A percentile compares a stretch with the other conserved stretches of the same genome.
Conservation (phyloP, 2,797 vertebrate genomes). For the Alosa sapidissima region DNA sequence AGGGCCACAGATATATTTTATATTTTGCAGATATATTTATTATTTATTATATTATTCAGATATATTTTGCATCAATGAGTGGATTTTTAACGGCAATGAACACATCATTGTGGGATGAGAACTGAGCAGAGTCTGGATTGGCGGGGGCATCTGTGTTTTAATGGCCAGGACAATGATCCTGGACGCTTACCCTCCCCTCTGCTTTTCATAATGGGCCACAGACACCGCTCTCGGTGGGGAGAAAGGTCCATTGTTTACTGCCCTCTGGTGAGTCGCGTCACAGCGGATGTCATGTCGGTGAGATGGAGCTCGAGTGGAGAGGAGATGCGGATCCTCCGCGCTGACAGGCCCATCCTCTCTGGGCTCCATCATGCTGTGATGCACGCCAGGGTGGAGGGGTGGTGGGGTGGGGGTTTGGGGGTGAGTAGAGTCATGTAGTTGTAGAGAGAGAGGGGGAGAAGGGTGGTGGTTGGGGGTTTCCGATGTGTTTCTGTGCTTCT, state of each 20-base stretch:
- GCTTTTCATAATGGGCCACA: background rate
- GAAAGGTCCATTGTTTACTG: slow-evolving; percentile 43
- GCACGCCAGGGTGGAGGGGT: background rate
- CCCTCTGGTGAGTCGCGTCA: slow-evolving; percentile 35
- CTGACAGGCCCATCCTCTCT: slow-evolving; percentile 22
- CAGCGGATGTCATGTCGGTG: slow-evolving; percentile 26
- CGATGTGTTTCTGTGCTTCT: background rate
- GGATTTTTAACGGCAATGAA: background rate
- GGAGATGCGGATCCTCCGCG: slow-evolving; percentile 24
- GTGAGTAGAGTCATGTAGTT: too few relatives aligned
- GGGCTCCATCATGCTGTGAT: background rate
- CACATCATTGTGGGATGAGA: background rate
- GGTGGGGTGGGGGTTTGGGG: background rate
- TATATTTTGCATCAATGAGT: background rate
- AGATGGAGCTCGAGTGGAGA: background rate
- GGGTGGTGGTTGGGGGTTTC: too few relatives aligned
- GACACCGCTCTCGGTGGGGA: background rate
- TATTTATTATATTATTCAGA: too few relatives aligned
- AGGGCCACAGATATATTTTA: background rate
- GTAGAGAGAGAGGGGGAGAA: too few relatives aligned
- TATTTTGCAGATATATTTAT: too few relatives aligned
- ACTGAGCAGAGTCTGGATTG: background rate
- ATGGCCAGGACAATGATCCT: background rate
- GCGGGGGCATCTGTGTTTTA: background rate
- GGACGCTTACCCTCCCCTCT: background rate